Conservation (phyloP, 2,797 vertebrate genomes). For the Microctenopoma steveboyesi region DNA sequence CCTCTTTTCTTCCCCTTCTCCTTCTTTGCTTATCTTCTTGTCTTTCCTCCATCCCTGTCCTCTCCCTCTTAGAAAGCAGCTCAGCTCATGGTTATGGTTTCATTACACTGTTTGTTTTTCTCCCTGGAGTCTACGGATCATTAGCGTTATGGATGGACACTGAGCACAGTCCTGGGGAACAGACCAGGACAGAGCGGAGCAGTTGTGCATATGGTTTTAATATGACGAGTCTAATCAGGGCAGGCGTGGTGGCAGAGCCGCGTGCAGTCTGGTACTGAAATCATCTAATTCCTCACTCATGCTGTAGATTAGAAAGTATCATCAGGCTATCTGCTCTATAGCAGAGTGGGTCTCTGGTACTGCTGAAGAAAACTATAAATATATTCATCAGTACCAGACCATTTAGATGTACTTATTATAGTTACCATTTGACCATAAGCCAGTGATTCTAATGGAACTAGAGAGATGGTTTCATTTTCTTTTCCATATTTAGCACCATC, state of each 20-base stretch:
- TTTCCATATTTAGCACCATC: constrained; percentile 68
- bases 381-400: constrained; percentile 7
- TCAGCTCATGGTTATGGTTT: constrained; percentile 62
- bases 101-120: constrained; percentile 72
- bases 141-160: constrained; percentile 81
- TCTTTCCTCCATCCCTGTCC: constrained; percentile 16
- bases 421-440: constrained; percentile 8
- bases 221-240: constrained; percentile 73
- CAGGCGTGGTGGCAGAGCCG: constrained; percentile 60
- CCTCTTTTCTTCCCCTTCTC: constrained; percentile 6
- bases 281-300: constrained; percentile 59
- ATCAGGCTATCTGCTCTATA: constrained; percentile 13
- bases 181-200: constrained; percentile 49
- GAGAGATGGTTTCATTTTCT: constrained; percentile 1
- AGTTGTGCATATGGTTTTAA: constrained; percentile 76
- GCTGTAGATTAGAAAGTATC: constrained; percentile 44
- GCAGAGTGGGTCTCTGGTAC: background rate
- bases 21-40: constrained; percentile 20
- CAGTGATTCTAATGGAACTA: constrained; percentile 11
- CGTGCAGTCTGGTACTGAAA: constrained; percentile 55
- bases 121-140: constrained; percentile 72
- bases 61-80: constrained; percentile 47
- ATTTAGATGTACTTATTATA: constrained; percentile 12
- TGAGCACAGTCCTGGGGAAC: constrained; percentile 44
- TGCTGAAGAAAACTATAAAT: constrained; percentile 18